Percentiles rank a stretch among this genome's conserved stretches.
phyloP scores from a whole-genome alignment of 1,140 invertebrate genomes.

The Antheraea pernyi region DNA sequence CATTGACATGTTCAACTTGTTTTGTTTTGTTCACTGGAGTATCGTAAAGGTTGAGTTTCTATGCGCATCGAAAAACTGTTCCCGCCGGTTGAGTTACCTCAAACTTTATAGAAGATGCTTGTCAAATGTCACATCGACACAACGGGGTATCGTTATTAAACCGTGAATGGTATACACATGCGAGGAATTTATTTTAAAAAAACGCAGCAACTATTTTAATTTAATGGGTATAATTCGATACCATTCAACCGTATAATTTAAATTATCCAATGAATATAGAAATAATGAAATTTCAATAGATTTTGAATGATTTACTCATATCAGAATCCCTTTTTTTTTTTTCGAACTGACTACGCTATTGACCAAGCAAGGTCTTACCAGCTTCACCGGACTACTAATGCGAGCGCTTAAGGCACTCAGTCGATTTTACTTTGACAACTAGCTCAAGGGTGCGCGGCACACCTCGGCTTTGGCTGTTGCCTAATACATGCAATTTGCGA shows the following conservation, averaged over 20 bases:
- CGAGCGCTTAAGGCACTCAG: too few species aligned
- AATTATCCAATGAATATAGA: neutral
- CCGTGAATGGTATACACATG: neutral
- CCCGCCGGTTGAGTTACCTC: slow-evolving; percentile 61
- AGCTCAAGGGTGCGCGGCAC: too few species aligned
- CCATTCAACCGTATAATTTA: slow-evolving; percentile 2
- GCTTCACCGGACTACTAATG: too few species aligned
- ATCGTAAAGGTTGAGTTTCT: slow-evolving; percentile 73
- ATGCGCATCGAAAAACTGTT: slow-evolving; percentile 67
- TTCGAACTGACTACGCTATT: too few species aligned
- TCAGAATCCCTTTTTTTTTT: neutral
- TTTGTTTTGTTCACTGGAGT: slow-evolving; percentile 73
- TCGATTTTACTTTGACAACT: too few species aligned
- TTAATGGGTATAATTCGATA: neutral
- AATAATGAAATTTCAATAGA: slow-evolving; percentile 8
- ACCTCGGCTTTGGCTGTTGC: too few species aligned
- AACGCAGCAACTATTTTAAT: neutral
- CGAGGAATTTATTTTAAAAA: neutral
- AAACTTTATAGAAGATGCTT: slow-evolving; percentile 58
- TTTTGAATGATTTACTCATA: slow-evolving; percentile 19
- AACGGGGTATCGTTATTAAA: slow-evolving; percentile 20
- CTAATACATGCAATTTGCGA: too few species aligned
- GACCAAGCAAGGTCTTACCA: too few species aligned
- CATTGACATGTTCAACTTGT: slow-evolving; percentile 75
- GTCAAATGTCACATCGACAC: slow-evolving; percentile 56